Conservation (phyloP, 2,888 invertebrate genomes). For the Andricus quercusramuli region DNA sequence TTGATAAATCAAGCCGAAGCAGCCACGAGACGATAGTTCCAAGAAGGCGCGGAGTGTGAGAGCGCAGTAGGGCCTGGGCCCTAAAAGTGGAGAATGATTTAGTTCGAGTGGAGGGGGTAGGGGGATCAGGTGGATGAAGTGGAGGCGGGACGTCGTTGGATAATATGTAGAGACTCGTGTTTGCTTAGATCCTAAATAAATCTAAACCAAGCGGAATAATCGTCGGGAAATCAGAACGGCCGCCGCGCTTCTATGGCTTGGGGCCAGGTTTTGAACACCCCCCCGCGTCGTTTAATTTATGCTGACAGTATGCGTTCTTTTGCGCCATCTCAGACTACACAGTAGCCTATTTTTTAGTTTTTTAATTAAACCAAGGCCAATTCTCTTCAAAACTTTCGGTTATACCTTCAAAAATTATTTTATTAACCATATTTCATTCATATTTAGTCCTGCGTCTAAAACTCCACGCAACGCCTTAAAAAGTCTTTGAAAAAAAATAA, state of each 20-base stretch:
- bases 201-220: conserved; percentile 68
- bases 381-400: not conserved
- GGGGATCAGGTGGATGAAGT: conserved; percentile 31
- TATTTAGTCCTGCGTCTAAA: too few relatives aligned
- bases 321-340: conserved; percentile 37
- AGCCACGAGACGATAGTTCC: conserved; percentile 52
- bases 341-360: conserved; percentile 22
- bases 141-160: conserved; percentile 45
- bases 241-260: conserved; percentile 46
- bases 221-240: conserved; percentile 54
- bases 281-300: conserved; percentile 69
- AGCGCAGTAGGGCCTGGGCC: conserved; percentile 29
- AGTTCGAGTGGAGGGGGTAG: conserved; percentile 51
- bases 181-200: conserved; percentile 69
- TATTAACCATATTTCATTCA: not conserved
- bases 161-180: conserved; percentile 67
- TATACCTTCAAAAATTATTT: not conserved
- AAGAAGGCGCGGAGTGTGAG: conserved; percentile 47
- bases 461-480: too few relatives aligned
- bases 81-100: conserved; percentile 50
- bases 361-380: conserved; percentile 25
- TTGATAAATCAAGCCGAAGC: conserved; percentile 60
- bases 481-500: too few relatives aligned
- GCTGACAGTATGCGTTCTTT: conserved; percentile 53
- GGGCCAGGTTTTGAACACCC: conserved; percentile 60